These are phyloP conservation scores for Anagrus nilaparvatae DNA, from an alignment of 1,140 invertebrate species.

Conservation along the genomic window DNA sequence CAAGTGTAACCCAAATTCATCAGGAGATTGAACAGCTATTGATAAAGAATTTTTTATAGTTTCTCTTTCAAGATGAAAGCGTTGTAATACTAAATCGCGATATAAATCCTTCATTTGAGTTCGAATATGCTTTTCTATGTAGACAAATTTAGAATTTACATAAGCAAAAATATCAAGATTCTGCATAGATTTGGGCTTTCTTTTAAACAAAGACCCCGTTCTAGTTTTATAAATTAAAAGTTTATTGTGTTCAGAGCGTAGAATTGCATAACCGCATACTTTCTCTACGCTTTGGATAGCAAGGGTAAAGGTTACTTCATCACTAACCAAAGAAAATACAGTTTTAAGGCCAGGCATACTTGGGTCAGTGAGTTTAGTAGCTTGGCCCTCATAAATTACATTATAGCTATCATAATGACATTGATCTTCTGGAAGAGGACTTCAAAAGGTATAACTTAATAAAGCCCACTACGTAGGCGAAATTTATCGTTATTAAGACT, in stretches of 20 bases:
- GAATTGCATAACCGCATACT: slow-evolving; percentile 3
- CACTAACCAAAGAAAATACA: background rate
- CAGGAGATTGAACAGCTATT: no score
- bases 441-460: slow-evolving; percentile 18
- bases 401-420: slow-evolving; percentile 3
- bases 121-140: background rate
- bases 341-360: background rate
- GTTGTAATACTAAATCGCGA: slow-evolving; percentile 2
- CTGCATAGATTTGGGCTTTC: background rate
- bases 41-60: no score
- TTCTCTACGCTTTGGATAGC: background rate
- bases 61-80: slow-evolving; percentile 9
- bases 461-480: no score
- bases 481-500: no score
- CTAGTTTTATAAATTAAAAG: slow-evolving; percentile 5
- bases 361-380: background rate
- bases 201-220: background rate
- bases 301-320: slow-evolving; percentile 6
- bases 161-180: slow-evolving; percentile 13
- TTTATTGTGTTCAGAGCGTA: slow-evolving; percentile 7
- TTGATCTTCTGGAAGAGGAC: background rate
- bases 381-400: slow-evolving; percentile 3
- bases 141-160: slow-evolving; percentile 14
- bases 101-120: slow-evolving; percentile 7
- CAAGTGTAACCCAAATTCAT: no score